Conservation (phyloP, 1,140 invertebrate species). For the Zaprionus gabonicus region DNA sequence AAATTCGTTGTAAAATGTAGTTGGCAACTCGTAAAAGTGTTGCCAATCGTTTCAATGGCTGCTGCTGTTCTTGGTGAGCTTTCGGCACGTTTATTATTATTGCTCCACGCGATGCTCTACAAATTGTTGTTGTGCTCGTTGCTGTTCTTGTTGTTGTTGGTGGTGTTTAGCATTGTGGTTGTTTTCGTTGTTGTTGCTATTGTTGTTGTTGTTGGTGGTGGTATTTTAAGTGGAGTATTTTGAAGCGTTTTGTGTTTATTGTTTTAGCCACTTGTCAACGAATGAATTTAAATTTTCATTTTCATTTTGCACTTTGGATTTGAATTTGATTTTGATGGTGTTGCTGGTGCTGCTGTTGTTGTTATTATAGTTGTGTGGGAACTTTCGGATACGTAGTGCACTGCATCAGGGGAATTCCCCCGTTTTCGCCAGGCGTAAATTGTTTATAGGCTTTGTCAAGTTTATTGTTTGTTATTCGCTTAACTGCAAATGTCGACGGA, state of each 20-base stretch:
- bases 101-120: constrained; percentile 8
- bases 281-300: constrained; percentile 55
- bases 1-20: constrained; percentile 80
- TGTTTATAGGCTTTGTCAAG: constrained; percentile 48
- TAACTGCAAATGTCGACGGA: constrained; percentile 36
- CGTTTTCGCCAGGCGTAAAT: constrained; percentile 8
- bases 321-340: neutral
- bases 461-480: constrained; percentile 47
- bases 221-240: constrained; percentile 55
- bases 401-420: neutral
- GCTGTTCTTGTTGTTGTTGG: constrained; percentile 41
- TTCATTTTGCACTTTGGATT: constrained; percentile 14
- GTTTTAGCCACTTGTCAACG: constrained; percentile 70
- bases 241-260: constrained; percentile 67
- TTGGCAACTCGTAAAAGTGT: constrained; percentile 76
- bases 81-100: constrained; percentile 7
- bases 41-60: constrained; percentile 60
- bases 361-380: neutral
- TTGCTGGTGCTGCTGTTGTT: neutral
- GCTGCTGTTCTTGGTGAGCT: neutral
- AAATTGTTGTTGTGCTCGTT: constrained; percentile 27
- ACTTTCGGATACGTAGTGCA: neutral
- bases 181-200: constrained; percentile 16
- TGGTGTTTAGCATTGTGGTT: constrained; percentile 21
- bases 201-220: constrained; percentile 33